phyloP scores from a whole-genome alignment of 2,888 invertebrate species.

The Microctonus brassicae region DNA sequence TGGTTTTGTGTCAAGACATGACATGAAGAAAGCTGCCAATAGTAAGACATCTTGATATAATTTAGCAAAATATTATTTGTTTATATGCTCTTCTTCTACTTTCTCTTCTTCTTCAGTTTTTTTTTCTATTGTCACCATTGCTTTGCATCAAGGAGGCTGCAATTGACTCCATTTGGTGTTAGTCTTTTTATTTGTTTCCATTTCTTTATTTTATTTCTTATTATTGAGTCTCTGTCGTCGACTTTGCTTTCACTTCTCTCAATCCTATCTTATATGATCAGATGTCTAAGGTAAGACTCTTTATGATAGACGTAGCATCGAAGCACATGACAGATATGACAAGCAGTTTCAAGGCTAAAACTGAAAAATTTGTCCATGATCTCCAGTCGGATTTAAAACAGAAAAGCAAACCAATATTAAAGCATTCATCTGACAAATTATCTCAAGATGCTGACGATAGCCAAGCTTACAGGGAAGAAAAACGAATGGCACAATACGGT shows the following conservation, averaged over 20 bases:
- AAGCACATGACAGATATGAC: slow-evolving; percentile 79
- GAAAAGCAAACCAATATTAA: slow-evolving; percentile 70
- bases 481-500: slow-evolving; percentile 81
- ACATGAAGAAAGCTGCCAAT: slow-evolving; percentile 63
- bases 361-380: slow-evolving; percentile 78
- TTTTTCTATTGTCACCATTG: slow-evolving; percentile 15
- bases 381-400: slow-evolving; percentile 75
- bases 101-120: slow-evolving; percentile 19
- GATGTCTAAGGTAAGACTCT: slow-evolving; percentile 29
- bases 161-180: slow-evolving; percentile 9
- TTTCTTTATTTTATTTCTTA: neutral
- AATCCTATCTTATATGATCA: slow-evolving; percentile 2
- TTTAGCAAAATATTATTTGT: slow-evolving; percentile 30
- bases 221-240: slow-evolving; percentile 11
- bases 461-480: slow-evolving; percentile 80
- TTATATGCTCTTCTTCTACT: slow-evolving; percentile 22
- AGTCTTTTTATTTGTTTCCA: slow-evolving; percentile 28
- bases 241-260: slow-evolving; percentile 11
- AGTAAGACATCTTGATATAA: slow-evolving; percentile 58
- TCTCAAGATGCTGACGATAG: slow-evolving; percentile 70
- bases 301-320: slow-evolving; percentile 72
- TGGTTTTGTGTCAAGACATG: slow-evolving; percentile 70
- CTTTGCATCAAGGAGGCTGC: slow-evolving; percentile 22
- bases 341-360: slow-evolving; percentile 77
- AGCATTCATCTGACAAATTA: slow-evolving; percentile 62